Evolutionary conservation across 2,113 vertebrate species (phyloP).

Genomic region (Mus spicilegus): DNA sequence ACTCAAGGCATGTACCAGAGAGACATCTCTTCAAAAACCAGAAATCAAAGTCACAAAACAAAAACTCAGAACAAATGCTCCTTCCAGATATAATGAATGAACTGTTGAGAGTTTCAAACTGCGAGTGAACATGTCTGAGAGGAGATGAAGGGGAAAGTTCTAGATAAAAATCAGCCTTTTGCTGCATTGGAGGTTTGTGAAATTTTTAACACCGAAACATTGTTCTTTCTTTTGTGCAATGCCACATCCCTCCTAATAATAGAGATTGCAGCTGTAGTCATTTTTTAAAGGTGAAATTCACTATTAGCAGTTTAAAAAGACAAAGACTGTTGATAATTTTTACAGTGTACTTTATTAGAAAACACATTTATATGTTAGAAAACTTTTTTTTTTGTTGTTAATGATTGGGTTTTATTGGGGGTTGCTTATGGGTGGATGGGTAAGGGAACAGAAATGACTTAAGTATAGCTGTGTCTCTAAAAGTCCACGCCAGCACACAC

Average conservation of each 20-base stretch:
- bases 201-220: background rate
- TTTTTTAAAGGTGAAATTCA: background rate
- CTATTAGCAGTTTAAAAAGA: background rate
- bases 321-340: conserved; percentile 15
- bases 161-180: background rate
- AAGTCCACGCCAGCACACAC: background rate
- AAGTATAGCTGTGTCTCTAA: background rate
- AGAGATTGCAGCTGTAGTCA: background rate
- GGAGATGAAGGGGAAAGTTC: background rate
- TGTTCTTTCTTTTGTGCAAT: background rate
- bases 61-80: background rate
- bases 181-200: background rate
- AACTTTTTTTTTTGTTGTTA: background rate
- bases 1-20: background rate
- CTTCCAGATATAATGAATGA: background rate
- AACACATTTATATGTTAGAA: conserved; percentile 23
- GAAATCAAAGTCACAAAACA: background rate
- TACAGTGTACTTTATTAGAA: background rate
- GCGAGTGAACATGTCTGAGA: background rate
- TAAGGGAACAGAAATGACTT: background rate
- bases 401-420: background rate
- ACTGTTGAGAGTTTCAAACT: background rate
- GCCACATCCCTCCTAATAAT: background rate
- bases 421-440: background rate
- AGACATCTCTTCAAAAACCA: background rate